Evolutionary conservation across 1,140 invertebrate species (phyloP).

Genomic region (Delia radicum): DNA sequence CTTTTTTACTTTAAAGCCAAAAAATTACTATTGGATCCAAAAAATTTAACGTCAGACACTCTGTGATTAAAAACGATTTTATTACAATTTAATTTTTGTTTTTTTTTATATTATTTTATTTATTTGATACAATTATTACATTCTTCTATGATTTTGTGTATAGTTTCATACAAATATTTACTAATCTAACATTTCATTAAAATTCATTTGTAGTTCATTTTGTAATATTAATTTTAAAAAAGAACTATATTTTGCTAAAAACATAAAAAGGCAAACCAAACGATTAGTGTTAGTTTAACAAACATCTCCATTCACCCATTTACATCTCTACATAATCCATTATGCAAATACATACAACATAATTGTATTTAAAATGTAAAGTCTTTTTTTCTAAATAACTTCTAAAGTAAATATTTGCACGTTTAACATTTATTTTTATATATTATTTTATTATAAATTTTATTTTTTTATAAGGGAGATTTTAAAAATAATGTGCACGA

Average conservation of each 20-base stretch:
- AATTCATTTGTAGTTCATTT: neutral
- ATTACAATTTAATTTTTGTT: too few species aligned
- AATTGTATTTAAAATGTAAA: neutral
- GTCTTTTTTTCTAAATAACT: neutral
- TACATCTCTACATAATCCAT: neutral
- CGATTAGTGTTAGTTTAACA: neutral
- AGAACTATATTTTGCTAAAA: neutral
- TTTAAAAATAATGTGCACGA: too few species aligned
- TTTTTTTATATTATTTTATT: neutral
- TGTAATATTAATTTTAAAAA: neutral
- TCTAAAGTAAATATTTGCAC: constrained; percentile 15
- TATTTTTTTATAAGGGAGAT: too few species aligned
- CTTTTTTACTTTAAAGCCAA: too few species aligned
- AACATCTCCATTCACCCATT: neutral
- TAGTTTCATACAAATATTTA: neutral
- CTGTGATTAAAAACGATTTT: too few species aligned
- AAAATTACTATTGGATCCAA: too few species aligned
- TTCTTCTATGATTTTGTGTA: too few species aligned
- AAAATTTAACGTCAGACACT: too few species aligned
- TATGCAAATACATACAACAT: neutral
- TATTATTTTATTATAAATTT: neutral
- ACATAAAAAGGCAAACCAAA: neutral
- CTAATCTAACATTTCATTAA: neutral
- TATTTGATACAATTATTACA: too few species aligned
- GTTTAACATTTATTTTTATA: constrained; percentile 10